Percentiles rank a stretch among this genome's conserved stretches.
Conservation (phyloP, 1,140 invertebrate genomes). For the Delia radicum region DNA sequence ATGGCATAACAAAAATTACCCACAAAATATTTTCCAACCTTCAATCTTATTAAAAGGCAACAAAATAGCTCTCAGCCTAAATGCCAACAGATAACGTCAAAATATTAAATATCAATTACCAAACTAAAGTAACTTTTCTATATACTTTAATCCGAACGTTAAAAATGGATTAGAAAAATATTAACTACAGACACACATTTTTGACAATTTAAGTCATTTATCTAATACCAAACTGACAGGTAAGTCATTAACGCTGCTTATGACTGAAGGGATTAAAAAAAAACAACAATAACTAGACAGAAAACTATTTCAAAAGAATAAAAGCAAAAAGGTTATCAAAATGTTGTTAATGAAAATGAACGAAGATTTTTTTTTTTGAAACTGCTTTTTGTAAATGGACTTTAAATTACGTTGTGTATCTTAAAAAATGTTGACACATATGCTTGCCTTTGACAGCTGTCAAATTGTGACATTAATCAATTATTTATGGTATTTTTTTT, state of each 20-base stretch:
- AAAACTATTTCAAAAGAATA: not conserved
- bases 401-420: not conserved
- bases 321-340: not conserved
- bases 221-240: slow-evolving; percentile 1
- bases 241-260: slow-evolving; percentile 11
- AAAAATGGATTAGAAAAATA: not conserved
- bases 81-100: not conserved
- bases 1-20: too few relatives aligned
- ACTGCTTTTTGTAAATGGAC: not conserved
- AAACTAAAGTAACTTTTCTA: not conserved
- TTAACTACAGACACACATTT: not conserved
- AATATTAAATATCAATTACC: not conserved
- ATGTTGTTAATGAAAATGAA: not conserved
- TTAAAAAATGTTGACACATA: not conserved
- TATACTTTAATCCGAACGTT: not conserved
- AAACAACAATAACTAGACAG: too few relatives aligned
- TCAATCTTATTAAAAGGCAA: too few relatives aligned
- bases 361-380: not conserved
- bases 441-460: slow-evolving; percentile 14
- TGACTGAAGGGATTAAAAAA: not conserved
- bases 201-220: not conserved
- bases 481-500: slow-evolving; percentile 1
- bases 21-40: too few relatives aligned
- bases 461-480: slow-evolving; percentile 11
- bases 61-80: too few relatives aligned